Evolutionary conservation across 2,888 invertebrate species (phyloP), one percentile per base, ranked within the genome.

Genomic region (Drosophila planitibia): DNA sequence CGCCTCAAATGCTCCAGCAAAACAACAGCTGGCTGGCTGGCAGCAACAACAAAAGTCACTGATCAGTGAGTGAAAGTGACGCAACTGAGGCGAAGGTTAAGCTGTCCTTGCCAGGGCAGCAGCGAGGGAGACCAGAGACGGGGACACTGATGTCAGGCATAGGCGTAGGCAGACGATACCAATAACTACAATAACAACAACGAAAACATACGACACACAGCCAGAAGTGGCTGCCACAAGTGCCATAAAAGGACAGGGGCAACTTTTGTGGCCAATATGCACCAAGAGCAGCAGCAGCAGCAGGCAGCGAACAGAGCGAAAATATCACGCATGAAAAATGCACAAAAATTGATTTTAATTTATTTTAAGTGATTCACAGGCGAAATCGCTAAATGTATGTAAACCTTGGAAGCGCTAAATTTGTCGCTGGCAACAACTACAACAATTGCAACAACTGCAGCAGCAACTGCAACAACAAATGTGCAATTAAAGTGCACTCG

Each of bases 341-440:
- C 78, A 83, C 81, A 77, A 83, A 79, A 84, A 82, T 82, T 74
- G 67, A 82, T 87, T 89, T 90, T 87, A 86, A 87, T 87, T 87
- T 90, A 90, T 87, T 89, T 90, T 89, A 87, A 90, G 82, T 89
- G 89, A 85, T 89, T 89, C 85, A 80, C 81, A 68, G 57, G 54
- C 67, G 57, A 63, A 65, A 73, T 58, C 70, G 58, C 44, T 64
- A 54, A 71, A 52, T 39, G 57, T 57, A 28, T 39, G 44, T 12
- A 59, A 83, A 74, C 85, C 90, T 85, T 90, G 85, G 51, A 65
- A 32, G 70, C 64, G 68, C 85, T 83, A 72, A 88, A 85, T 90
- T 81, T 81, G 86, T 85, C 79, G 72, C 72, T 35, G 58, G n/a
- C 67, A 72, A 47, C 49, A 69, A 37, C 55, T 32, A 9, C 57